Evolutionary conservation across 2,797 vertebrate genomes (phyloP).

Genomic region (Antrozous pallidus): DNA sequence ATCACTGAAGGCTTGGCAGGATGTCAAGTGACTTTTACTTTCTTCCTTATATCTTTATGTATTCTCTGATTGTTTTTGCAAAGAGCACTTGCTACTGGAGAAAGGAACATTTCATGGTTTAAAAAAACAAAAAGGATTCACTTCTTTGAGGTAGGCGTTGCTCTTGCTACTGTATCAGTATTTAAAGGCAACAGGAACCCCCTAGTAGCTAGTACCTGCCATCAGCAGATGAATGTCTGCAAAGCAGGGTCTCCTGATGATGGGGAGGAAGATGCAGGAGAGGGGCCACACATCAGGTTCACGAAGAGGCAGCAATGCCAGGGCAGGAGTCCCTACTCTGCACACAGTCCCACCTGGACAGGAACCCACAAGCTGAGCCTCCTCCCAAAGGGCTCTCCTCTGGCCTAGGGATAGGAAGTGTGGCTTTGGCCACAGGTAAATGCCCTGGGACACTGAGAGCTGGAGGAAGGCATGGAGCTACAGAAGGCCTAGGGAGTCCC

Average conservation of each 20-base stretch:
- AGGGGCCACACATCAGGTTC: not conserved
- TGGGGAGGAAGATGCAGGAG: not conserved
- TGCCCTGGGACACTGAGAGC: not conserved
- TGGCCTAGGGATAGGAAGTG: not conserved
- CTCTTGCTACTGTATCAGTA: not conserved
- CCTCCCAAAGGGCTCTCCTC: not conserved
- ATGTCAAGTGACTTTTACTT: not conserved
- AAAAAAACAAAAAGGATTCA: not conserved
- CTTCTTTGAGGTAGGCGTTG: not conserved
- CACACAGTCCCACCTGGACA: no score
- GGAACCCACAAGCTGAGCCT: not conserved
- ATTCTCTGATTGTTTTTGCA: constrained; percentile 14
- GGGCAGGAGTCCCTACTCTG: not conserved
- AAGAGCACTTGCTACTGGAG: not conserved
- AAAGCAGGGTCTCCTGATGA: not conserved
- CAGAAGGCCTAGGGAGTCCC: not conserved
- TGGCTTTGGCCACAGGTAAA: not conserved
- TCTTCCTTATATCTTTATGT: not conserved
- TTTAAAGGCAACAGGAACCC: not conserved
- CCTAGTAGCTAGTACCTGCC: not conserved
- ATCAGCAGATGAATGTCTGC: not conserved
- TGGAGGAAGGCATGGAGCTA: not conserved
- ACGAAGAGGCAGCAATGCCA: not conserved
- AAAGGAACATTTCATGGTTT: not conserved
- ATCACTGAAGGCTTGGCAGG: not conserved